These are phyloP conservation scores for Drosophila pseudotakahashii DNA, from an alignment of 2,888 invertebrate species.

Conservation along the genomic window DNA sequence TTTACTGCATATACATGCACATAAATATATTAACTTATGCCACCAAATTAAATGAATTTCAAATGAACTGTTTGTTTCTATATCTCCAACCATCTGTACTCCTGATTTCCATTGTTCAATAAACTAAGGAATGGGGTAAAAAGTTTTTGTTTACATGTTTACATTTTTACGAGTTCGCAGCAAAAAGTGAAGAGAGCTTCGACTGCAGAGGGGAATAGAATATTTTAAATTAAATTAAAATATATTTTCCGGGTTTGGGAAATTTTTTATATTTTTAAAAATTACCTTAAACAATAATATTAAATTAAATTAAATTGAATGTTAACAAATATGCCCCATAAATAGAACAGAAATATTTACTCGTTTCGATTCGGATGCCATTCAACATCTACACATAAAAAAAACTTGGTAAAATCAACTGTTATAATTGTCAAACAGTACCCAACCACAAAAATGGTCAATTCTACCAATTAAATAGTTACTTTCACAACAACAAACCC, in stretches of 20 bases:
- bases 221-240: neutral
- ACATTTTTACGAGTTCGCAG: conserved; percentile 43
- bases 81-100: conserved; percentile 16
- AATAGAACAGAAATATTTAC: conserved; percentile 27
- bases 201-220: neutral
- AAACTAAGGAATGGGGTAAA: conserved; percentile 7
- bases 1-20: no score
- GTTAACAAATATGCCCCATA: no score
- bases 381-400: conserved; percentile 8
- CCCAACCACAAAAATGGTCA: no score
- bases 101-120: conserved; percentile 27
- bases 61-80: conserved; percentile 35
- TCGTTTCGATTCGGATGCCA: conserved; percentile 1
- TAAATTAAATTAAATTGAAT: no score
- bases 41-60: conserved; percentile 58
- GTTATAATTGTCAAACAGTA: no score
- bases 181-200: conserved; percentile 9
- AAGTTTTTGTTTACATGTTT: conserved; percentile 41
- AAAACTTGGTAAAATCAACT: no score
- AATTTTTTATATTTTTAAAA: no score
- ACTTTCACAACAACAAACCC: no score
- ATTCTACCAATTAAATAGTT: no score
- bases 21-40: conserved; percentile 27
- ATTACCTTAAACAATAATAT: no score
- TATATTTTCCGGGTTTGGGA: neutral